A percentile compares a stretch with the other conserved stretches of the same genome.
Evolutionary conservation across 2,113 vertebrate species (phyloP).

Genomic region (Poeciliopsis occidentalis): DNA sequence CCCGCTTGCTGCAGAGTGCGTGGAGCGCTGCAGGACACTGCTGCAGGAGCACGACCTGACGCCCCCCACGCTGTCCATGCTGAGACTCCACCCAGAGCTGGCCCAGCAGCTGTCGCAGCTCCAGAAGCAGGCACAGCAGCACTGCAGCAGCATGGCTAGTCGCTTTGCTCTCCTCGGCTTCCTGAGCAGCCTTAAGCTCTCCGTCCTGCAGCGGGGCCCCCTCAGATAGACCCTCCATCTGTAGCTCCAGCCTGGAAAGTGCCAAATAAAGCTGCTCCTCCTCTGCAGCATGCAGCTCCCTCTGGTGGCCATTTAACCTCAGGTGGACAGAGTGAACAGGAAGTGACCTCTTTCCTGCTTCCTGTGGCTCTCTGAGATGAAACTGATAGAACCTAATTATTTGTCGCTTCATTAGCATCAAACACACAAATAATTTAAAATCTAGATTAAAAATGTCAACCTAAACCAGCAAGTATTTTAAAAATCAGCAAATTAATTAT

Average conservation of each 20-base stretch:
- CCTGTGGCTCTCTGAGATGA: neutral
- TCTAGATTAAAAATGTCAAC: neutral
- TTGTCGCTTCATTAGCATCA: neutral
- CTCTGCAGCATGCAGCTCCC: neutral
- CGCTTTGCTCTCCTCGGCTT: conserved; percentile 44
- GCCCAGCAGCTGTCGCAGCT: conserved; percentile 58
- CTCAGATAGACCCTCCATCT: conserved; percentile 54
- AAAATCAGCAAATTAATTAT: neutral
- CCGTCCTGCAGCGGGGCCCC: conserved; percentile 2
- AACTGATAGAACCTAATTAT: neutral
- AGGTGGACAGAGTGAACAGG: neutral
- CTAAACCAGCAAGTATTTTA: neutral
- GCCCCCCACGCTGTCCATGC: conserved; percentile 39
- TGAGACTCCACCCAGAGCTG: conserved; percentile 30
- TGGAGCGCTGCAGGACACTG: conserved; percentile 62
- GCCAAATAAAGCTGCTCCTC: conserved; percentile 29
- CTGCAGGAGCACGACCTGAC: conserved; percentile 42
- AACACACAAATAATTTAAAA: neutral
- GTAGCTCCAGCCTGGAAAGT: conserved; percentile 25
- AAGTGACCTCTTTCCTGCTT: neutral
- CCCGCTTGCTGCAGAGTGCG: conserved; percentile 51
- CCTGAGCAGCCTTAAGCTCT: conserved; percentile 68
- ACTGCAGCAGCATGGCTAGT: conserved; percentile 46
- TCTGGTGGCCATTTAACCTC: neutral
- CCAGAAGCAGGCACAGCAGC: conserved; percentile 39